These are phyloP conservation scores for Phalera bucephala DNA, from an alignment of 2,888 invertebrate genomes.

Conservation along the genomic window DNA sequence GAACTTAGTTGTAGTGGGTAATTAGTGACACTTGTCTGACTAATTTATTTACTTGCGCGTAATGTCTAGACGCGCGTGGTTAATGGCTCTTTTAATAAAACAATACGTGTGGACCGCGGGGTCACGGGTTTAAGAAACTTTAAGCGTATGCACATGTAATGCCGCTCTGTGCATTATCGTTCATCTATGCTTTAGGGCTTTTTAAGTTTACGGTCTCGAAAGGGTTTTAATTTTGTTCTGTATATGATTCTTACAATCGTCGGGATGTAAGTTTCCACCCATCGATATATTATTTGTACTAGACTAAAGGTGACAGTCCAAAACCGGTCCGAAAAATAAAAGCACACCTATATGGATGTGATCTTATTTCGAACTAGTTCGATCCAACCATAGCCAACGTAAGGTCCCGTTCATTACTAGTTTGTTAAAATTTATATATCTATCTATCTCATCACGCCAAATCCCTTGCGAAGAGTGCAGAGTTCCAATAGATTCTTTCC, in stretches of 20 bases:
- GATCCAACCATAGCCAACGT: no score
- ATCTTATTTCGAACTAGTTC: no score
- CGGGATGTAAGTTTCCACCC: no score
- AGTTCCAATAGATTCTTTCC: no score
- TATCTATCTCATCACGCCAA: no score
- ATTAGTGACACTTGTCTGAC: constrained; percentile 61
- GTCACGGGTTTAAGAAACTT: constrained; percentile 38
- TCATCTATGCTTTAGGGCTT: not conserved
- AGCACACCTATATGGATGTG: no score
- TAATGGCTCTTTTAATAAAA: constrained; percentile 60
- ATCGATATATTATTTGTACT: no score
- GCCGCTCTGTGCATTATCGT: constrained; percentile 8
- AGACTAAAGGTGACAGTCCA: no score
- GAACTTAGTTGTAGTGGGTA: constrained; percentile 55
- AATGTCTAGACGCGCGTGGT: constrained; percentile 61
- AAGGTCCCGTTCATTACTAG: no score
- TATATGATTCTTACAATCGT: not conserved
- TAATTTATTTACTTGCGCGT: constrained; percentile 70
- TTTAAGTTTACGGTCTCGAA: not conserved
- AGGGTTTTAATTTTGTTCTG: not conserved
- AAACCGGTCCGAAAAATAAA: no score
- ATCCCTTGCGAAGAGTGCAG: no score
- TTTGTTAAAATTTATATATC: no score
- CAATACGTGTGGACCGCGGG: constrained; percentile 47
- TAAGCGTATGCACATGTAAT: constrained; percentile 15